These are phyloP conservation scores for Perizoma affinitatum DNA, from an alignment of 2,888 invertebrate species.

Conservation along the genomic window DNA sequence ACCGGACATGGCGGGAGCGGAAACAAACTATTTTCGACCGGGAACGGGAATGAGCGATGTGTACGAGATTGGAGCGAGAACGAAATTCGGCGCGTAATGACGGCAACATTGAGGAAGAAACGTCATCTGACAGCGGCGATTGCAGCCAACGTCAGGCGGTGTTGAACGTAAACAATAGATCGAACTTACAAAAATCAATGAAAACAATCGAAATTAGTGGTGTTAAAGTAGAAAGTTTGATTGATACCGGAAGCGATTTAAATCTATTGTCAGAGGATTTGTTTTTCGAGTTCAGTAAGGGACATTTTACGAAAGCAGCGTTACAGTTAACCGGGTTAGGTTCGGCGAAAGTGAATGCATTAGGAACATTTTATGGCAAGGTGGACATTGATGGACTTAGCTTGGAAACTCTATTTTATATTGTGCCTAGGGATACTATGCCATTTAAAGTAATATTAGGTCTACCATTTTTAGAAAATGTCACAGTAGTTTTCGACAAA, in stretches of 20 bases:
- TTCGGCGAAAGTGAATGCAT: background rate
- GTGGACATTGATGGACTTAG: background rate
- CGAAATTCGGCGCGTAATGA: background rate
- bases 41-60: background rate
- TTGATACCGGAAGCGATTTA: background rate
- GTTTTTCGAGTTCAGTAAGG: background rate
- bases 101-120: background rate
- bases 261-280: background rate
- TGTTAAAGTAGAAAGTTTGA: background rate
- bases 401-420: background rate
- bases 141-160: background rate
- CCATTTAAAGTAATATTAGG: background rate
- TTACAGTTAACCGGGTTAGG: background rate
- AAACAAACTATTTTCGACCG: background rate
- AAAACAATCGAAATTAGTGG: slow-evolving; percentile 1
- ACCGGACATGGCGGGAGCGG: background rate
- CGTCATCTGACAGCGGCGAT: background rate
- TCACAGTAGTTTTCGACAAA: slow-evolving; percentile 4
- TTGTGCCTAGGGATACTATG: slow-evolving; percentile 1
- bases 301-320: background rate
- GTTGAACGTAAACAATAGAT: too few relatives aligned
- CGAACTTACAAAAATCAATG: background rate
- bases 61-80: background rate
- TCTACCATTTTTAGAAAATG: background rate
- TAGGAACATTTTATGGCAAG: background rate